Percentiles rank a stretch among this genome's conserved stretches.
phyloP scores from a whole-genome alignment of 2,797 vertebrate species.

The Xenentodon cancila region DNA sequence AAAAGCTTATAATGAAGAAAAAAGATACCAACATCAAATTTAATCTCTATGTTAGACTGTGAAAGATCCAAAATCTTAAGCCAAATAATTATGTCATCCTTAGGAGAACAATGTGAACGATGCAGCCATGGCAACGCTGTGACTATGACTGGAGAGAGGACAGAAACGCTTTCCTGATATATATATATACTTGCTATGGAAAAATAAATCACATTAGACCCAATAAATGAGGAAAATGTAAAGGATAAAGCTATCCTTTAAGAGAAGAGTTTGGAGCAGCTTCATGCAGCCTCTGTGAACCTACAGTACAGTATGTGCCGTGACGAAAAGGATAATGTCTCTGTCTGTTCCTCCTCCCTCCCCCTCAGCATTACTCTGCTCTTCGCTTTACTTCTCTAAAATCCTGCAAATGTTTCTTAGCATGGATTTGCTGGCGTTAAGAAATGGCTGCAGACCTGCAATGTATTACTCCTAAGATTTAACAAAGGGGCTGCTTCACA shows the following conservation, averaged over 20 bases:
- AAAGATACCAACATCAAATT: neutral
- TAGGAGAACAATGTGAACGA: conserved; percentile 54
- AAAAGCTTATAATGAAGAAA: too few relatives aligned
- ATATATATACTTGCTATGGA: conserved; percentile 19
- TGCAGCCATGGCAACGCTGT: conserved; percentile 57
- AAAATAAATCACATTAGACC: conserved; percentile 40
- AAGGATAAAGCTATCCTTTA: conserved; percentile 50
- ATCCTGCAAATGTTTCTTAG: conserved; percentile 27
- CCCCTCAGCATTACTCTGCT: conserved; percentile 7
- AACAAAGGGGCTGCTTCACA: neutral
- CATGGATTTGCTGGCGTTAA: conserved; percentile 35
- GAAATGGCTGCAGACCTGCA: conserved; percentile 10
- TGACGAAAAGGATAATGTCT: conserved; percentile 63
- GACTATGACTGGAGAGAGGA: conserved; percentile 33
- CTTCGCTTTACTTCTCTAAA: conserved; percentile 34
- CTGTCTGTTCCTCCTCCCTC: conserved; percentile 46
- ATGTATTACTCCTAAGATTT: conserved; percentile 9
- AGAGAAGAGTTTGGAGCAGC: conserved; percentile 47
- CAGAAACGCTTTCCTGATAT: conserved; percentile 27
- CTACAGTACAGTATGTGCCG: conserved; percentile 47
- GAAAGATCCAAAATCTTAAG: conserved; percentile 16
- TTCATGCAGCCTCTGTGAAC: conserved; percentile 50
- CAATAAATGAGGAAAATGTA: conserved; percentile 37
- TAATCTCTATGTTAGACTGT: conserved; percentile 6
- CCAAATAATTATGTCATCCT: conserved; percentile 53